phyloP scores from a whole-genome alignment of 2,888 invertebrate genomes.

The Panopea generosa region DNA sequence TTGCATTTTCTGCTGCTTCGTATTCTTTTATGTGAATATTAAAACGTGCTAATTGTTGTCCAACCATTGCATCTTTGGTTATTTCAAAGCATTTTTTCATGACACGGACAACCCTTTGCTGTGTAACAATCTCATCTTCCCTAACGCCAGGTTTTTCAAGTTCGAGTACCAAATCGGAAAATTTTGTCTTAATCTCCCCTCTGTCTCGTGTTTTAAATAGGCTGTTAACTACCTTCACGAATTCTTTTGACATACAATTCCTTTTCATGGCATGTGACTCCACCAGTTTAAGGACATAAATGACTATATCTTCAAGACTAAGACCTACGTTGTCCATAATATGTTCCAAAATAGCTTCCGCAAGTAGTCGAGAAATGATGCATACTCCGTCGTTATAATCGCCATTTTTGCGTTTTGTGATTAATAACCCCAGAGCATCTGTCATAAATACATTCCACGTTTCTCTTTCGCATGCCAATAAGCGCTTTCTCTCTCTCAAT shows the following conservation, averaged over 20 bases:
- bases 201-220: conserved; percentile 48
- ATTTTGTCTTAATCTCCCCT: conserved; percentile 44
- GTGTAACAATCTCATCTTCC: conserved; percentile 46
- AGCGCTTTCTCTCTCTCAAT: conserved; percentile 4
- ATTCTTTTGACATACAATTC: conserved; percentile 40
- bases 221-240: conserved; percentile 36
- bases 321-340: conserved; percentile 7
- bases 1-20: conserved; percentile 65
- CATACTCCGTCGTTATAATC: conserved; percentile 14
- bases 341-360: conserved; percentile 20
- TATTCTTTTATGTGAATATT: conserved; percentile 68
- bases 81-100: conserved; percentile 63
- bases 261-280: conserved; percentile 10
- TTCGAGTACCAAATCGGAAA: conserved; percentile 71
- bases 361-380: conserved; percentile 37
- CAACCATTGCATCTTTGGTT: conserved; percentile 73
- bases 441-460: conserved; percentile 30
- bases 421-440: conserved; percentile 19
- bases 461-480: neutral
- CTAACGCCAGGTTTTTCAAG: conserved; percentile 51
- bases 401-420: conserved; percentile 8
- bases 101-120: conserved; percentile 55
- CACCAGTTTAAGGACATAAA: conserved; percentile 23
- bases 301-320: conserved; percentile 17
- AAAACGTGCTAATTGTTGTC: conserved; percentile 72